A percentile compares a stretch with the other conserved stretches of the same genome.
Evolutionary conservation across 2,113 vertebrate species (phyloP).

Genomic region (Hymenochirus boettgeri): DNA sequence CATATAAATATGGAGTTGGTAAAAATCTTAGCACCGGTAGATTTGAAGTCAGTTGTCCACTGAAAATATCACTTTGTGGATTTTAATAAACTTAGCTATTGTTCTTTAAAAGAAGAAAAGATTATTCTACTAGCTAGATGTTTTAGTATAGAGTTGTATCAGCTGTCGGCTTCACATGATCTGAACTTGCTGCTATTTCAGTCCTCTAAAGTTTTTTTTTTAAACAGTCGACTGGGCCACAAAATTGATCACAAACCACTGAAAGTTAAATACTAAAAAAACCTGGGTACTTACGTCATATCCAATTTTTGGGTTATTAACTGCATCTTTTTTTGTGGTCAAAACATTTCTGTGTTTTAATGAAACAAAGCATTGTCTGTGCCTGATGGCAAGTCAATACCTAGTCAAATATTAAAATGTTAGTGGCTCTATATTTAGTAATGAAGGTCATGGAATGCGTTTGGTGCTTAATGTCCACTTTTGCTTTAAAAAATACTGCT

Average conservation of each 20-base stretch:
- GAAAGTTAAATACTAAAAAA: conserved; percentile 29
- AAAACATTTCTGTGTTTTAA: conserved; percentile 29
- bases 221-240: conserved; percentile 28
- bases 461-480: background rate
- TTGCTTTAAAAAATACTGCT: background rate
- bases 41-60: conserved; percentile 44
- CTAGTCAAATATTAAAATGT: too few species aligned
- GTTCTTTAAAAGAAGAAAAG: conserved; percentile 45
- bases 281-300: conserved; percentile 53
- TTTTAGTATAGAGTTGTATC: conserved; percentile 48
- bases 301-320: conserved; percentile 27
- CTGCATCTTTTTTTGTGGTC: conserved; percentile 41
- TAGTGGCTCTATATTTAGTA: too few species aligned
- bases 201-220: conserved; percentile 11
- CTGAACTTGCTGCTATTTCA: conserved; percentile 45
- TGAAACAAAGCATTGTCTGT: background rate
- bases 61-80: conserved; percentile 43
- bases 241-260: conserved; percentile 39
- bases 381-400: background rate
- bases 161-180: conserved; percentile 31
- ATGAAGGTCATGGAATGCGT: background rate
- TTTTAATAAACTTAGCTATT: conserved; percentile 44
- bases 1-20: conserved; percentile 44
- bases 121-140: conserved; percentile 24
- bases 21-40: conserved; percentile 20